These are phyloP conservation scores for Nothocercus julius DNA, from an alignment of 2,113 vertebrate genomes.

Conservation along the genomic window DNA sequence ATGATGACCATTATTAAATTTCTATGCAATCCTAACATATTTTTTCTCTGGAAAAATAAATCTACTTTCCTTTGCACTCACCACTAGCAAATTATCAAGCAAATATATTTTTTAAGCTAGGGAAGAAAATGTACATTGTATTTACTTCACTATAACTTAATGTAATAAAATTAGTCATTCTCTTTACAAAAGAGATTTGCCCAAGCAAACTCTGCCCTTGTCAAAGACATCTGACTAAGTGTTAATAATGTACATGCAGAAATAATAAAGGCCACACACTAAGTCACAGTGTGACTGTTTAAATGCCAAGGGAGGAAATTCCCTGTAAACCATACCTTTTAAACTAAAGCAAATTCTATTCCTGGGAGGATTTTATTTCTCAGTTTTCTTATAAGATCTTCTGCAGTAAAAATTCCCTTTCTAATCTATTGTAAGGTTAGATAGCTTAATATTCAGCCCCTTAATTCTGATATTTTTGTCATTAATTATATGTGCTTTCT, in stretches of 20 bases:
- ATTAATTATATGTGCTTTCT: not conserved
- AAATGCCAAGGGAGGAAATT: slow-evolving; percentile 14
- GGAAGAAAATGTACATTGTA: not conserved
- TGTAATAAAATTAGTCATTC: not conserved
- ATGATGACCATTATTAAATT: not conserved
- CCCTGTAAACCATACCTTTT: not conserved
- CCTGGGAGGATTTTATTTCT: not conserved
- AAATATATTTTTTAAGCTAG: not conserved
- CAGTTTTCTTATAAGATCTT: not conserved
- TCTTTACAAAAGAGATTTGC: not conserved
- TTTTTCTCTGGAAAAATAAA: not conserved
- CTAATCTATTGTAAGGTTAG: not conserved
- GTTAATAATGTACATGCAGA: not conserved
- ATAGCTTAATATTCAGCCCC: not conserved
- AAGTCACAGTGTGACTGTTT: not conserved
- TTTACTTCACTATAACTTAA: not conserved
- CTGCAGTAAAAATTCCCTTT: not conserved
- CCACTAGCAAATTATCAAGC: not conserved
- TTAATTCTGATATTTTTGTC: not conserved
- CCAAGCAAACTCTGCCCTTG: not conserved
- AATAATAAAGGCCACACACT: slow-evolving; percentile 5
- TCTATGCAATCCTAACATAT: not conserved
- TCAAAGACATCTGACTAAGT: not conserved
- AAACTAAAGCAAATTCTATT: not conserved
- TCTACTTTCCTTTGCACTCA: not conserved